Percentiles rank a stretch among this genome's conserved stretches.
Evolutionary conservation across 2,797 vertebrate species (phyloP).

Genomic region (Sparidentex hasta): DNA sequence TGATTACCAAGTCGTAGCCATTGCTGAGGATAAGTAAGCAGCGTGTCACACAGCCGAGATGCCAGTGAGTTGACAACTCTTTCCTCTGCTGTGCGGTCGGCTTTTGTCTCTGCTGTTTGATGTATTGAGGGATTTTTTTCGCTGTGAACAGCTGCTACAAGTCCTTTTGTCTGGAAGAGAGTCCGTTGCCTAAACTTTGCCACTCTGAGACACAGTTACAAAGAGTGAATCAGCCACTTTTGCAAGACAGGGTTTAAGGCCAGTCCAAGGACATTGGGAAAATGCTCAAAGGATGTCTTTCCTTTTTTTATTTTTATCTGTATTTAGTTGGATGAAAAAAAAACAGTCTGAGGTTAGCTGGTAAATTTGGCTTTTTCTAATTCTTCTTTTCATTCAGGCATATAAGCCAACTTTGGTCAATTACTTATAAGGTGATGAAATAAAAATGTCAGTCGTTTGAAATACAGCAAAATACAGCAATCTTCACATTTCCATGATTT

Average conservation of each 20-base stretch:
- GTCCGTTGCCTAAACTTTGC: slow-evolving; percentile 31
- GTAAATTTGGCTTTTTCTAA: not conserved
- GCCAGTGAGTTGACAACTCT: slow-evolving; percentile 29
- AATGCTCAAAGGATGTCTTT: slow-evolving; percentile 7
- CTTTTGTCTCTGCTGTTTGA: slow-evolving; percentile 55
- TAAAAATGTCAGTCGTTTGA: not conserved
- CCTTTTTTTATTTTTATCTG: slow-evolving; percentile 11
- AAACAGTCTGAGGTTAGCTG: slow-evolving; percentile 12
- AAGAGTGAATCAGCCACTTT: slow-evolving; percentile 36
- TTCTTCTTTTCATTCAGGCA: not conserved
- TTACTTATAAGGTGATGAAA: too few species aligned
- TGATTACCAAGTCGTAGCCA: slow-evolving; percentile 2
- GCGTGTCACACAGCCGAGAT: slow-evolving; percentile 11
- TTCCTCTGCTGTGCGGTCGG: slow-evolving; percentile 22
- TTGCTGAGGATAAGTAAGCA: not conserved
- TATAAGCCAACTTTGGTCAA: not conserved
- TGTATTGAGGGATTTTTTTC: slow-evolving; percentile 49
- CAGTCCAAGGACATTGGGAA: slow-evolving; percentile 22
- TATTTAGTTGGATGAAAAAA: slow-evolving; percentile 3
- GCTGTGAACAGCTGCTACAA: slow-evolving; percentile 42
- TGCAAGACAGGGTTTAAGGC: slow-evolving; percentile 43
- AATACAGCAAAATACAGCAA: too few species aligned
- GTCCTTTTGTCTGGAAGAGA: slow-evolving; percentile 42
- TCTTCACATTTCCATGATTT: too few species aligned
- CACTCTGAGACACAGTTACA: slow-evolving; percentile 30